A percentile compares a stretch with the other conserved stretches of the same genome.
Evolutionary conservation across 35 echinoderm and acorn worm species (phyloP).

Genomic region (Holothuria glaberrima): DNA sequence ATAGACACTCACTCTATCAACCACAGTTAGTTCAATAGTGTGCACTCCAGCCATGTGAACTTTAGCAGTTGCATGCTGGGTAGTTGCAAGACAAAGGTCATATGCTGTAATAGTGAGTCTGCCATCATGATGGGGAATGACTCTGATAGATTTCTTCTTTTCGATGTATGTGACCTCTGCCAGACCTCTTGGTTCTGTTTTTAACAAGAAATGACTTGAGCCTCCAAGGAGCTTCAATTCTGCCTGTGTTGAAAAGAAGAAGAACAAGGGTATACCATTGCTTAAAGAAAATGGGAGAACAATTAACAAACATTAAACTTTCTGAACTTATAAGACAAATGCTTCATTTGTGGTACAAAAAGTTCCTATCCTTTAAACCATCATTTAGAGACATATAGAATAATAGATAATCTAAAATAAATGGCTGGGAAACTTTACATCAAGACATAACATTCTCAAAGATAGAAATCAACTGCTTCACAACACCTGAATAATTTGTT

Average conservation of each 20-base stretch:
- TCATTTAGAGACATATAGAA: too few species aligned
- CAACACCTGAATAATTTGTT: too few species aligned
- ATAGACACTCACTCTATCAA: conserved; percentile 73
- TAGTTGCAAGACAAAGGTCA: conserved; percentile 85
- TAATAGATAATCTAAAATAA: too few species aligned
- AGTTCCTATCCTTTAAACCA: too few species aligned
- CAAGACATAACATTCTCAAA: too few species aligned
- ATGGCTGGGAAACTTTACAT: too few species aligned
- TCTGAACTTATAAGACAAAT: too few species aligned
- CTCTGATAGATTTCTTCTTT: conserved; percentile 93
- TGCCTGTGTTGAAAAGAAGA: conserved; percentile 57
- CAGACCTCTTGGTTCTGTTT: conserved; percentile 62
- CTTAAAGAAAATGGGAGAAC: neutral
- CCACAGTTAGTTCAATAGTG: conserved; percentile 86
- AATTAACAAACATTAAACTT: neutral
- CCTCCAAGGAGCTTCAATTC: conserved; percentile 79
- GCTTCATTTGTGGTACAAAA: too few species aligned
- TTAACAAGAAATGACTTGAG: conserved; percentile 89
- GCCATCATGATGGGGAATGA: conserved; percentile 70
- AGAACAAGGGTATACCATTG: too few species aligned
- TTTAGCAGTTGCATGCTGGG: conserved; percentile 81
- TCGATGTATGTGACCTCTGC: conserved; percentile 84
- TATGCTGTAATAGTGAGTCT: conserved; percentile 71
- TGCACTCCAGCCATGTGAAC: conserved; percentile 88
- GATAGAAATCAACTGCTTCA: too few species aligned